Conservation (phyloP, 2,113 vertebrate species). For the Caranx melampygus region DNA sequence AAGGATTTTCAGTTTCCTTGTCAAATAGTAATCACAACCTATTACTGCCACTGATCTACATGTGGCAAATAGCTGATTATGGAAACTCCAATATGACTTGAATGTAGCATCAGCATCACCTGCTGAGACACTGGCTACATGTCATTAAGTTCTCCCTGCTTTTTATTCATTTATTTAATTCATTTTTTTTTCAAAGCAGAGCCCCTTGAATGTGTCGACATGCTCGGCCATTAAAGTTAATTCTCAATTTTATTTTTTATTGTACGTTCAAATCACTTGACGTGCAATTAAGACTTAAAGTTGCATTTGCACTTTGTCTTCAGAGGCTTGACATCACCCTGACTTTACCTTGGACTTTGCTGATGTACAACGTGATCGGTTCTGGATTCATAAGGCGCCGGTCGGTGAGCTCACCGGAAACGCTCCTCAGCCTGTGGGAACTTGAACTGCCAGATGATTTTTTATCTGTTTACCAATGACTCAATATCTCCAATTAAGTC, state of each 20-base stretch:
- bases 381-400: not conserved
- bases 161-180: not conserved
- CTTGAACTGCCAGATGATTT: not conserved
- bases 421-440: not conserved
- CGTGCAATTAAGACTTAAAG: not conserved
- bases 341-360: not conserved
- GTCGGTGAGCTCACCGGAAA: slow-evolving; percentile 9
- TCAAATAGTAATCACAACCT: too few species aligned
- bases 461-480: slow-evolving; percentile 44
- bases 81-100: too few species aligned
- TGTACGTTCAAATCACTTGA: too few species aligned
- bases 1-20: too few species aligned
- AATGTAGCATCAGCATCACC: too few species aligned
- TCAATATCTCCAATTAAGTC: slow-evolving; percentile 54
- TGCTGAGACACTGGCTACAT: not conserved
- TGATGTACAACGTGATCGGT: not conserved
- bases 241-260: not conserved
- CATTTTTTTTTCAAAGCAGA: not conserved
- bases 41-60: too few species aligned
- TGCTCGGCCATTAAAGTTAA: not conserved
- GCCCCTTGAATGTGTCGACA: not conserved
- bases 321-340: not conserved
- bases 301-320: not conserved
- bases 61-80: too few species aligned
- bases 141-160: not conserved